phyloP scores from a whole-genome alignment of 1,140 invertebrate species.

The Sitophilus oryzae region DNA sequence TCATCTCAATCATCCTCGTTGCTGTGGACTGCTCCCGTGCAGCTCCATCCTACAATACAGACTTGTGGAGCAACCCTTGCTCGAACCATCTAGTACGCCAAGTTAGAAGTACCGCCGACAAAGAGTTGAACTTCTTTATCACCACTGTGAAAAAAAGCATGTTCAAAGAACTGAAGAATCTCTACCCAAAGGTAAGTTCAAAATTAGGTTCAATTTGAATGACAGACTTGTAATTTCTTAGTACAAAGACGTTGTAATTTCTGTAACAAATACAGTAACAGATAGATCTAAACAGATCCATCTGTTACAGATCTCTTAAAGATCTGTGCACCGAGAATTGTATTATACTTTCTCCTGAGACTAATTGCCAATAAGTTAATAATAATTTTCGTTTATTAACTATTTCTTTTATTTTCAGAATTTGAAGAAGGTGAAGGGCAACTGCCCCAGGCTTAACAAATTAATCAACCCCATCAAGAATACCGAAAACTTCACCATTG shows the following conservation, averaged over 20 bases:
- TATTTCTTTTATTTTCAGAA: too few species aligned
- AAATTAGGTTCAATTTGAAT: neutral
- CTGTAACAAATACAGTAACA: too few species aligned
- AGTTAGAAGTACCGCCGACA: conserved; percentile 24
- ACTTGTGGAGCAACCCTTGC: conserved; percentile 29
- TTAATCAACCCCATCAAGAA: conserved; percentile 12
- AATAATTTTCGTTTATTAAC: too few species aligned
- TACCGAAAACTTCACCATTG: conserved; percentile 1
- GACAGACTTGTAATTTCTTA: neutral
- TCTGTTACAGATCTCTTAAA: too few species aligned
- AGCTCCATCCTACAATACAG: conserved; percentile 4
- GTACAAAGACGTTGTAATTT: neutral
- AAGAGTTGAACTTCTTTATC: conserved; percentile 18
- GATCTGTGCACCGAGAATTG: too few species aligned
- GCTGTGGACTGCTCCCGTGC: conserved; percentile 7
- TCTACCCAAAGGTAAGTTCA: conserved; percentile 15
- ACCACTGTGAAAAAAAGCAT: conserved; percentile 9
- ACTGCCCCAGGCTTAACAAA: conserved; percentile 20
- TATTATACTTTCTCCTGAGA: too few species aligned
- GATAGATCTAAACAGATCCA: too few species aligned
- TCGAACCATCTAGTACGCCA: conserved; percentile 17
- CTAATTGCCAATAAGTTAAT: too few species aligned
- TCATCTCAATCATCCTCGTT: conserved; percentile 14
- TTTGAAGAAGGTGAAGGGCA: conserved; percentile 5
- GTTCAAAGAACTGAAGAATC: conserved; percentile 10